Conservation (phyloP, 2,888 invertebrate species). For the Drosophila tripunctata region DNA sequence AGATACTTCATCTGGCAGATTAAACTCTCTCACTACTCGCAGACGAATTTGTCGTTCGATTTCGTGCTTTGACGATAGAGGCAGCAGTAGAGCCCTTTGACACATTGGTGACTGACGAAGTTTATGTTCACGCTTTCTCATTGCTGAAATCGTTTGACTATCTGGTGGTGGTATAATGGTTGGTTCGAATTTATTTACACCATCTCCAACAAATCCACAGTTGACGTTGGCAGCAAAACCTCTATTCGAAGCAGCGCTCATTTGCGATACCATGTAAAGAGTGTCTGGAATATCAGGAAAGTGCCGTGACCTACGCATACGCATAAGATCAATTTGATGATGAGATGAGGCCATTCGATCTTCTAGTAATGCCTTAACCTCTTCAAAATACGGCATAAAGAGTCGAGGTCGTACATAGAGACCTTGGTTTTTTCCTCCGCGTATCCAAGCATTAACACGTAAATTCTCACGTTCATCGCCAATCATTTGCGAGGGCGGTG, state of each 20-base stretch:
- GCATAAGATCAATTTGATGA: constrained; percentile 90
- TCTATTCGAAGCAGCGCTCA: constrained; percentile 80
- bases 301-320: constrained; percentile 89
- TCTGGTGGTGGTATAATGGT: constrained; percentile 91
- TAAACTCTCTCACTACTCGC: constrained; percentile 96
- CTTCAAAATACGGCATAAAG: constrained; percentile 97
- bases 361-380: constrained; percentile 94
- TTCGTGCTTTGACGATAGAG: constrained; percentile 90
- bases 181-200: constrained; percentile 88
- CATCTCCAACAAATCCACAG: constrained; percentile 83
- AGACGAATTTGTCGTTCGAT: constrained; percentile 92
- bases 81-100: constrained; percentile 90
- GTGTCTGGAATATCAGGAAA: constrained; percentile 96
- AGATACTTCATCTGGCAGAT: constrained; percentile 94
- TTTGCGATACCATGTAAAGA: constrained; percentile 91
- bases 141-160: constrained; percentile 89
- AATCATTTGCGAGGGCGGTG: constrained; percentile 93
- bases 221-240: constrained; percentile 69
- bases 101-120: constrained; percentile 91
- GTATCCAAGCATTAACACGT: constrained; percentile 92
- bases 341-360: constrained; percentile 90
- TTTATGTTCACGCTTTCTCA: constrained; percentile 94
- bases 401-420: constrained; percentile 93
- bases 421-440: constrained; percentile 89
- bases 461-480: constrained; percentile 89